phyloP scores from a whole-genome alignment of 2,113 vertebrate genomes.

The Mobula hypostoma region DNA sequence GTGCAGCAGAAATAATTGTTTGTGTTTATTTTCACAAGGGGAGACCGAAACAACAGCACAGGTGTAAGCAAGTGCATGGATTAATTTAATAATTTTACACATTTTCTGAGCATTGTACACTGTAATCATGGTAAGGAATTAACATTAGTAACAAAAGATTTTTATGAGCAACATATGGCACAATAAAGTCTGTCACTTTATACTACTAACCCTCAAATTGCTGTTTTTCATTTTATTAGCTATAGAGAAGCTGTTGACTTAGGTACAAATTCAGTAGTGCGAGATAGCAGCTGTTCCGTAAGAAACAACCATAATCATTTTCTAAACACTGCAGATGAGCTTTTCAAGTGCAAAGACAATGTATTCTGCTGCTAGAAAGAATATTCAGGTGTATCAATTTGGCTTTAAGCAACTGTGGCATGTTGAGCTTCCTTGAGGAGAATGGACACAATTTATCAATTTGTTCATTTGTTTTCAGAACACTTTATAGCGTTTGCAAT shows the following conservation, averaged over 20 bases:
- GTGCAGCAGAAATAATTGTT: neutral
- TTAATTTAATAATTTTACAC: constrained; percentile 32
- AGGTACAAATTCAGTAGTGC: constrained; percentile 12
- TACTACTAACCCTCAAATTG: constrained; percentile 28
- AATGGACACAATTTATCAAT: neutral
- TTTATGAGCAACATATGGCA: constrained; percentile 33
- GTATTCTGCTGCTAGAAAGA: neutral
- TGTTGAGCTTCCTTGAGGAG: too few species aligned
- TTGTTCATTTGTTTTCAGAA: constrained; percentile 19
- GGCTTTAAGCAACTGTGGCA: neutral
- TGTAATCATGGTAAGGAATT: constrained; percentile 31
- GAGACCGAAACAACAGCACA: neutral
- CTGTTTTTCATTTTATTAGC: constrained; percentile 34
- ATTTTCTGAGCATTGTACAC: neutral
- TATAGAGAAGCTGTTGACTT: neutral
- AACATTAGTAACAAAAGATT: constrained; percentile 33
- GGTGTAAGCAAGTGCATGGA: neutral
- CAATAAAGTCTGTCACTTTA: constrained; percentile 21
- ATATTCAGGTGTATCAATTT: neutral
- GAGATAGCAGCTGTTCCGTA: constrained; percentile 18
- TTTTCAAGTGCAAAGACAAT: neutral
- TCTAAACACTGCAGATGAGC: constrained; percentile 16
- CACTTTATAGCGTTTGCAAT: neutral
- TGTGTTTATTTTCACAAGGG: neutral
- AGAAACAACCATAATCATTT: neutral